Evolutionary conservation across 2,797 vertebrate genomes (phyloP).

Genomic region (Telmatherina bonti): DNA sequence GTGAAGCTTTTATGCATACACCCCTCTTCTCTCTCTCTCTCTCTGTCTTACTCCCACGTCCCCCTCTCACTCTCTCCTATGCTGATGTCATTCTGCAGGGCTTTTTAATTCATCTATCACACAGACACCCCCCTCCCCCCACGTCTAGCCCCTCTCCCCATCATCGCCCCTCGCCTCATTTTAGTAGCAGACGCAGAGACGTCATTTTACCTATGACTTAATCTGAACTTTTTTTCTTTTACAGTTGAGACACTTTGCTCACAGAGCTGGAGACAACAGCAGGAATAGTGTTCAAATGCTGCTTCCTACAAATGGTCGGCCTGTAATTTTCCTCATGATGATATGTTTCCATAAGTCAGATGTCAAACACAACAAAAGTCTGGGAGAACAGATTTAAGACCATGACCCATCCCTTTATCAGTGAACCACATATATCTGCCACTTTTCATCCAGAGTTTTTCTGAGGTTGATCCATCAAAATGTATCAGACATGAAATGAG

Average conservation of each 20-base stretch:
- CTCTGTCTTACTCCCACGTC: constrained; percentile 39
- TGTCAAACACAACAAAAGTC: constrained; percentile 42
- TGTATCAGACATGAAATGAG: constrained; percentile 26
- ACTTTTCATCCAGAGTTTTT: constrained; percentile 41
- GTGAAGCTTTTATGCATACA: constrained; percentile 52
- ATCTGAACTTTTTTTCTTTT: constrained; percentile 68
- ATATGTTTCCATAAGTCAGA: constrained; percentile 49
- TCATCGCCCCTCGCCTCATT: constrained; percentile 61
- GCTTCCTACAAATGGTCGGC: constrained; percentile 24
- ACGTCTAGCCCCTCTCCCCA: constrained; percentile 55
- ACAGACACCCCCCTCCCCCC: constrained; percentile 30
- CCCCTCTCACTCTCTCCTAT: constrained; percentile 53
- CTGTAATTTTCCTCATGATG: constrained; percentile 61
- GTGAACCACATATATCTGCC: constrained; percentile 26
- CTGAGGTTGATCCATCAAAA: constrained; percentile 39
- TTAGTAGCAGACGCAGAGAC: constrained; percentile 63
- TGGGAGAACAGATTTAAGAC: constrained; percentile 26
- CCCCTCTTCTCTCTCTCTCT: constrained; percentile 14
- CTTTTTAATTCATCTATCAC: constrained; percentile 73
- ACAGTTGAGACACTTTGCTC: constrained; percentile 37
- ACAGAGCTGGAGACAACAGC: constrained; percentile 43
- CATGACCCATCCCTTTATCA: constrained; percentile 49
- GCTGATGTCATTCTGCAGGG: constrained; percentile 80
- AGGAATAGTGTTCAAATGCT: constrained; percentile 24
- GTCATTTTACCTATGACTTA: constrained; percentile 75